Base-by-base conservation (phyloP, 2,888 invertebrate species). In the Nomada ruficornis region DNA sequence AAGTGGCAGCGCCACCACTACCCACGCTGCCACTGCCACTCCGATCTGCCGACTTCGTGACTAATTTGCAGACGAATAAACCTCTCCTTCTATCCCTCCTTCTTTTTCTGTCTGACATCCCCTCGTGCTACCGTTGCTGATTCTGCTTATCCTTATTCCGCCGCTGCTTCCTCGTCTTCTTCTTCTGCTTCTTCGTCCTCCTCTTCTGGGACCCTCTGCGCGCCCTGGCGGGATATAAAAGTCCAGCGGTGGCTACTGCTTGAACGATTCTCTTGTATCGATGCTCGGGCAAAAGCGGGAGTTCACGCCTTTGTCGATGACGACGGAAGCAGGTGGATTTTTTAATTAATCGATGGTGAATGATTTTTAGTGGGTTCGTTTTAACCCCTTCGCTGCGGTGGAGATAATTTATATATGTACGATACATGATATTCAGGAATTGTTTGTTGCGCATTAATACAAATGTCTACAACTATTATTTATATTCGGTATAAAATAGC, bases 31-130 rank as follows among this genome's bases (percentile, higher is more conserved):
- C 81, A 55, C 63, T 79, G 77, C 77, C 74, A 82, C 82, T 86
- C 74, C 64, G 76, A 76, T 84, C 77, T 71, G 73, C 80, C 79
- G 87, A 86, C 90, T 90, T 91, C 90, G 91, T 92, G 91, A 92
- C 91, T 93, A 91, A 92, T 92, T 91, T 91, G 89, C 88, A 88
- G 86, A 85, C 89, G 86, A 88, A 90, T 89, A 83, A 89, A 87
- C 82, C 87, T 82, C 77, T 60, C 64, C 26, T n/a, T 64, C 62
- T 20, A 15, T 44, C 64, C 26, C 47, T 67, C 44, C n/a, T 54
- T 50, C 50, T 70, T 63, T 68, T 65, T 57, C 62, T 64, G 60
- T 60, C 50, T 50, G 47, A 20, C 71, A 13, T 50, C 15, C 26
- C 47, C 18, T n/a, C 55, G 10, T 42, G 29, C 52, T 54, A 18